Evolutionary conservation across 2,888 invertebrate genomes (phyloP), one percentile per base, ranked within the genome.

Genomic region (Teleogryllus oceanicus): DNA sequence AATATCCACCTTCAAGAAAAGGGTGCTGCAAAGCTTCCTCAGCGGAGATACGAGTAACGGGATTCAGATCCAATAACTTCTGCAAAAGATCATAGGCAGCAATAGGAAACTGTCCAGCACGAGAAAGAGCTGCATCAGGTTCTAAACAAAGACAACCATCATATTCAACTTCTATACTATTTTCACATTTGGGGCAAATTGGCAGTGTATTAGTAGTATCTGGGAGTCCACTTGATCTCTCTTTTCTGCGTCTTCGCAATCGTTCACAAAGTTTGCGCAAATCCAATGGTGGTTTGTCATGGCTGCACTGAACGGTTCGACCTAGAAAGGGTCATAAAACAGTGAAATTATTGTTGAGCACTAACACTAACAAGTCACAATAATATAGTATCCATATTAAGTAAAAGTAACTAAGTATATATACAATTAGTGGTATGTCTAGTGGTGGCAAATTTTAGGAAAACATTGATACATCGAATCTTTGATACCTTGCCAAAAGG

Each of bases 51-150:
- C 96, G 90, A 51, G 90, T 89, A 84, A 89, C 88, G n/a, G 94
- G 94, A 89, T 94, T 92, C n/a, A 94, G 89, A 86, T 94, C 94
- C 84, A 96, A 88, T 84, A 96, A 89, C 79, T 89, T 90, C 83
- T 88, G 88, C 80, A 95, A 89, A 83, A 96, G 89, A 85, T 93
- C 90, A 87, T 92, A 96, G 1, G 95, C 95, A 82, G 90, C 88
- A 84, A 90, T 89, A 37, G 95, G 94, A 87, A 92, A 93, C 76
- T 81, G 78, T 84, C 85, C 62, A 62, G 62, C n/a, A 18, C 13
- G n/a, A 13, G n/a, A 13, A 62, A 5, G n/a, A 18, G 13, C 62
- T 8, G 49, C 62, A 37, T 76, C 78, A 18, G 51, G 74, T 2
- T 20, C 37, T n/a, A 75, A 75, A 75, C 83, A 83, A 16, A 83